Evolutionary conservation across 2,113 vertebrate genomes (phyloP), one percentile per base, ranked within the genome.

Genomic region (Phaethornis superciliosus): DNA sequence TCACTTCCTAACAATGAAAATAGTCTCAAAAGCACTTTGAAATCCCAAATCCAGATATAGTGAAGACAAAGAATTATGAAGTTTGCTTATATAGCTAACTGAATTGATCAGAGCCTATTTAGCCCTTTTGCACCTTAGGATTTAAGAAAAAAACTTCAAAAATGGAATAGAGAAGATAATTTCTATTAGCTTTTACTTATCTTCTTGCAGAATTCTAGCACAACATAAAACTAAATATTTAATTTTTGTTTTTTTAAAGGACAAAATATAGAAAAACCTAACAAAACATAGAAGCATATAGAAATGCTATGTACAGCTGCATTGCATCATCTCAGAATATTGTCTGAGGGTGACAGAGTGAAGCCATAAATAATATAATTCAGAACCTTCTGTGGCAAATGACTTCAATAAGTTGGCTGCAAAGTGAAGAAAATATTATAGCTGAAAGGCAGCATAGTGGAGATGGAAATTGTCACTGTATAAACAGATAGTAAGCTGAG

Each of bases 1-100:
- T 67, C 55, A 72, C 18, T 82, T 94, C 78, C 81, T 82, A 72
- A 82, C 52, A 92, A 89, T 42, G 42, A 89, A 90, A 94, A 92
- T 21, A 84, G 70, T 69, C 84, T 65, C 78, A 60, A 75, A 94
- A 93, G 3, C 17, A 86, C 51, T 94, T 94, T 88, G 87, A 88
- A 94, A 91, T 76, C 51, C 58, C 63, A 88, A 80, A 91, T 85
- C 18, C 81, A 94, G 55, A 51, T 74, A 88, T 55, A 91, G 82
- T 13, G 94, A 81, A 83, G 56, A 64, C 47, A 81, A 90, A 80
- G 68, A 63, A 93, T 12, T 15, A 33, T 7, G 30, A 18, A 30
- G 26, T 65, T 89, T 65, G 37, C 26, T 87, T 42, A 63, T 27
- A 42, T 2, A 28, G 28, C 47, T 40, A 65, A 3, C 11, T 59